These are phyloP conservation scores for Hirtodrosophila alboralis DNA, from an alignment of 2,888 invertebrate species.

Conservation along the genomic window DNA sequence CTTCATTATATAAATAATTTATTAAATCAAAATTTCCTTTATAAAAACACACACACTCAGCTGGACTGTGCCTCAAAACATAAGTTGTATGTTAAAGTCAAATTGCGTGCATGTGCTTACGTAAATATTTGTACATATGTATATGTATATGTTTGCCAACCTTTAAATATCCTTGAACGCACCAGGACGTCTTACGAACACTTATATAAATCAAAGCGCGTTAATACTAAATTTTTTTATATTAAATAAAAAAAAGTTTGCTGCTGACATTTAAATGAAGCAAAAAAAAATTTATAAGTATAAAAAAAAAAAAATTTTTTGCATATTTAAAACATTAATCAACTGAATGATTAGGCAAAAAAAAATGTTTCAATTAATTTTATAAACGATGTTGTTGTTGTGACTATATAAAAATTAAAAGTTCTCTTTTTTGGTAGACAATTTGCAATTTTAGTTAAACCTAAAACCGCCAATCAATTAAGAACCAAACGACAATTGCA, in stretches of 20 bases:
- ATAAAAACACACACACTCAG: neutral
- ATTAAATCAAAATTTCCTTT: too few species aligned
- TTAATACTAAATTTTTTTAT: too few species aligned
- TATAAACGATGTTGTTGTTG: neutral
- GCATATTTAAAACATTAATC: neutral
- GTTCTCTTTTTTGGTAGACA: neutral
- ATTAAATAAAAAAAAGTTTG: too few species aligned
- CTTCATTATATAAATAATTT: too few species aligned
- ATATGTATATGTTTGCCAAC: neutral
- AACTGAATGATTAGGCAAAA: neutral
- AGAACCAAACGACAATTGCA: constrained; percentile 10
- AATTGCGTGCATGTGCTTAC: too few species aligned
- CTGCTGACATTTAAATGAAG: neutral
- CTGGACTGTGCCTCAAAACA: neutral
- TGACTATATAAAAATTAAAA: too few species aligned
- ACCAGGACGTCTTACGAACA: neutral
- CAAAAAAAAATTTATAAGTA: constrained; percentile 1
- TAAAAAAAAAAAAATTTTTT: neutral
- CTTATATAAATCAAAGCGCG: constrained; percentile 10
- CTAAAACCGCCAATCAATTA: constrained; percentile 58
- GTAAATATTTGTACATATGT: neutral
- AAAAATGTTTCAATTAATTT: constrained; percentile 11
- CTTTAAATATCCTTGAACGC: constrained; percentile 2
- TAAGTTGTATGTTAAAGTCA: neutral
- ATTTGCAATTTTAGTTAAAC: constrained; percentile 3